Evolutionary conservation across 2,113 vertebrate genomes (phyloP).

Genomic region (Caretta caretta): DNA sequence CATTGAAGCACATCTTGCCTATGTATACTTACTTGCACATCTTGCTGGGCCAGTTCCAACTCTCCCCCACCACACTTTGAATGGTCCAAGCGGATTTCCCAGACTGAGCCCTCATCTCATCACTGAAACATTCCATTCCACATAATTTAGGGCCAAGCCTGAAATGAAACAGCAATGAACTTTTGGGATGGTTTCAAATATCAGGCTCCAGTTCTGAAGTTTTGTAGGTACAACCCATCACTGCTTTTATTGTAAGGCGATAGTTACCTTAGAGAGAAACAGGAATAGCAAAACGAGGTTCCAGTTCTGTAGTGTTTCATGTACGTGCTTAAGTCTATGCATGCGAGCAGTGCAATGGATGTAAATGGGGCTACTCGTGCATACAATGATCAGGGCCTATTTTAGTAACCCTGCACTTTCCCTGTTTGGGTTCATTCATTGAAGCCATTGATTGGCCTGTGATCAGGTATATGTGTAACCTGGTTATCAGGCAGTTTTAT

Average conservation of each 20-base stretch:
- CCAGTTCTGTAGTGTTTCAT: background rate
- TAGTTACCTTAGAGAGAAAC: background rate
- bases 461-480: background rate
- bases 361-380: background rate
- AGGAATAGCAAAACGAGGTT: background rate
- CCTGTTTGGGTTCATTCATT: background rate
- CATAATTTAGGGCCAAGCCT: background rate
- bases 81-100: background rate
- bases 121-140: background rate
- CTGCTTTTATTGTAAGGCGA: background rate
- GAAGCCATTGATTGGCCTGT: background rate
- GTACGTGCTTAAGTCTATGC: fast-evolving
- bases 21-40: background rate
- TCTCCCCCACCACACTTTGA: background rate
- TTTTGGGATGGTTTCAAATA: background rate
- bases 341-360: background rate
- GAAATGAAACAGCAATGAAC: background rate
- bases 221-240: background rate
- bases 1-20: background rate
- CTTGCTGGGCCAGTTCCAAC: background rate
- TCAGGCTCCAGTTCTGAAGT: background rate
- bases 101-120: background rate
- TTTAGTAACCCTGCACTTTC: background rate
- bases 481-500: background rate
- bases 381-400: background rate